phyloP scores from a whole-genome alignment of 2,797 vertebrate species.

The Myotis planiceps region DNA sequence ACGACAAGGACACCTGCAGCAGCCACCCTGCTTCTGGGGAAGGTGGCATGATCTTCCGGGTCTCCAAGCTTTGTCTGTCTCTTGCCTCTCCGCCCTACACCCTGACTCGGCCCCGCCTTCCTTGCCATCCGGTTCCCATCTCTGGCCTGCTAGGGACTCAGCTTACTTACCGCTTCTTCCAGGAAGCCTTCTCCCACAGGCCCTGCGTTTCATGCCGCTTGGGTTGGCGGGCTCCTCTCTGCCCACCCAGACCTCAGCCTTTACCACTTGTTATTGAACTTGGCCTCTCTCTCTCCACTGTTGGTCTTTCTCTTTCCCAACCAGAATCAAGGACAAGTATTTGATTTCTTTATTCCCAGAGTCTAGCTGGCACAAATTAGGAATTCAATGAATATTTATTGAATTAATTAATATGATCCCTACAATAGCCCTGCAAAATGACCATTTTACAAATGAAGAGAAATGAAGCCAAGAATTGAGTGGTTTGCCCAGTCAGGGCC shows the following conservation, averaged over 20 bases:
- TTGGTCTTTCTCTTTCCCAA: background rate
- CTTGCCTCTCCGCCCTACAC: background rate
- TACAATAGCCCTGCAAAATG: background rate
- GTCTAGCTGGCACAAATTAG: background rate
- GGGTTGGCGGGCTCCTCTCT: rapidly evolving
- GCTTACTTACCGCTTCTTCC: background rate
- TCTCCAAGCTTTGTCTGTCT: background rate
- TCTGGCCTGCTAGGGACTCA: background rate
- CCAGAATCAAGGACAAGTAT: background rate
- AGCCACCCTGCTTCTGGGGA: background rate
- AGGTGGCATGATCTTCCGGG: background rate
- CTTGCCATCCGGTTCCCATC: background rate
- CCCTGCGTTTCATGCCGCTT: background rate
- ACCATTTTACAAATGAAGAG: background rate
- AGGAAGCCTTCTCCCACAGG: background rate
- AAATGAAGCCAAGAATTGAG: background rate
- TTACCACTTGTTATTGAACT: background rate
- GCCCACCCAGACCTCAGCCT: background rate
- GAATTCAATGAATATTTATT: background rate
- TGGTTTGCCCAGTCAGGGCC: background rate
- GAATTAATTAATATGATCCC: background rate
- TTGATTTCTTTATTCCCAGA: background rate
- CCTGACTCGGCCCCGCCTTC: too few relatives aligned
- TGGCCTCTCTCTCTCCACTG: background rate
- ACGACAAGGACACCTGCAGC: too few relatives aligned